A percentile compares a stretch with the other conserved stretches of the same genome.
Conservation (phyloP, 2,113 vertebrate species). For the Felis chaus region DNA sequence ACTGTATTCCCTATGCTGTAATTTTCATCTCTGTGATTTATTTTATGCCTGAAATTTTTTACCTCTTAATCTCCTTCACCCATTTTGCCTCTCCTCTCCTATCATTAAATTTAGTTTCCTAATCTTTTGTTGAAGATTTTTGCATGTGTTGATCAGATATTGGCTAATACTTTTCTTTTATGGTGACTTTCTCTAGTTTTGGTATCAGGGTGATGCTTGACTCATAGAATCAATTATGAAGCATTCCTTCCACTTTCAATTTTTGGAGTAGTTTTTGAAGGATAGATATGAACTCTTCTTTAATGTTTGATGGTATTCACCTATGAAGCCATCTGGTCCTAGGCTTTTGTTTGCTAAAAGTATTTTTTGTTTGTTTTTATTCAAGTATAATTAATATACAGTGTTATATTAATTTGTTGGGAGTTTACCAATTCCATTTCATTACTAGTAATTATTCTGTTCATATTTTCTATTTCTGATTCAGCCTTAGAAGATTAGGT, state of each 20-base stretch:
- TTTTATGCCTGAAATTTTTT: not conserved
- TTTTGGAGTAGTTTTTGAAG: not conserved
- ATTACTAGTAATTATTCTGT: not conserved
- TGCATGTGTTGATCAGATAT: not conserved
- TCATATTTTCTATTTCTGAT: not conserved
- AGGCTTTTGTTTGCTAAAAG: not conserved
- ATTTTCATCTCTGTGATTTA: not conserved
- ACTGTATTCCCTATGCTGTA: not conserved
- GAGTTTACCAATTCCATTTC: not conserved
- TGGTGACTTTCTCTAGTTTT: not conserved
- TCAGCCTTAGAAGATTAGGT: not conserved
- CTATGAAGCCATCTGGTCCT: not conserved
- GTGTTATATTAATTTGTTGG: not conserved
- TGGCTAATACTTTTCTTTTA: not conserved
- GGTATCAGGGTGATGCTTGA: not conserved
- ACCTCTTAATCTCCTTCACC: not conserved
- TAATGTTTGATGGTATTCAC: not conserved
- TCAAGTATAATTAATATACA: not conserved
- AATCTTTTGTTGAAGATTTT: not conserved
- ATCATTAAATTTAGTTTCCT: not conserved
- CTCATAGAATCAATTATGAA: not conserved
- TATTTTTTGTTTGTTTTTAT: not conserved
- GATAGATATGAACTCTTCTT: not conserved
- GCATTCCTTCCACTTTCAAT: not conserved
- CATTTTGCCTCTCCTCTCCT: not conserved